phyloP scores from a whole-genome alignment of 2,797 vertebrate genomes.

The Synaphobranchus kaupii region DNA sequence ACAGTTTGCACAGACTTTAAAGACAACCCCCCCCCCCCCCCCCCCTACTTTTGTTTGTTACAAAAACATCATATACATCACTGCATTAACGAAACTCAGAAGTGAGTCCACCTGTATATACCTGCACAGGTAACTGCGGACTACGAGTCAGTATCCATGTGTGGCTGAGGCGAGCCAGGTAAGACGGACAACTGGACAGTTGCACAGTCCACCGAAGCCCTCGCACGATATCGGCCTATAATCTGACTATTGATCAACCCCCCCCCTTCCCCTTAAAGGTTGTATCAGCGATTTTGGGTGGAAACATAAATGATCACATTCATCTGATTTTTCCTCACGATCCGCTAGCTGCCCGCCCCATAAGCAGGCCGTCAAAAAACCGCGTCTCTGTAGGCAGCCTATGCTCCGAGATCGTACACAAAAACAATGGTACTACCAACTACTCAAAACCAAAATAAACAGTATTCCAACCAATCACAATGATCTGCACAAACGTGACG shows the following conservation, averaged over 20 bases:
- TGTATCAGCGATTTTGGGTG: no score
- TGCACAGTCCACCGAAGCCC: neutral
- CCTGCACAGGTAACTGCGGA: neutral
- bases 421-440: no score
- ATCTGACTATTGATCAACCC: slow-evolving; percentile 60
- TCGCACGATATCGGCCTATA: slow-evolving; percentile 33
- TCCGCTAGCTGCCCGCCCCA: no score
- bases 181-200: neutral
- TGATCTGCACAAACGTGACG: no score
- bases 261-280: slow-evolving; percentile 50
- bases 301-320: no score
- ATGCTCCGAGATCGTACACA: no score
- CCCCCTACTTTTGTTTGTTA: neutral
- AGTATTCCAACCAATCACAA: no score
- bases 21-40: neutral
- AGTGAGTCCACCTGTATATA: neutral
- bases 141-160: neutral
- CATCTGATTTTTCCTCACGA: no score
- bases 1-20: neutral
- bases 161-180: neutral
- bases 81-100: neutral
- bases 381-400: no score
- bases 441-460: no score
- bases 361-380: no score
- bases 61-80: neutral